These are phyloP conservation scores for Pseudorectes ferrugineus DNA, from an alignment of 2,113 vertebrate species.

Conservation along the genomic window DNA sequence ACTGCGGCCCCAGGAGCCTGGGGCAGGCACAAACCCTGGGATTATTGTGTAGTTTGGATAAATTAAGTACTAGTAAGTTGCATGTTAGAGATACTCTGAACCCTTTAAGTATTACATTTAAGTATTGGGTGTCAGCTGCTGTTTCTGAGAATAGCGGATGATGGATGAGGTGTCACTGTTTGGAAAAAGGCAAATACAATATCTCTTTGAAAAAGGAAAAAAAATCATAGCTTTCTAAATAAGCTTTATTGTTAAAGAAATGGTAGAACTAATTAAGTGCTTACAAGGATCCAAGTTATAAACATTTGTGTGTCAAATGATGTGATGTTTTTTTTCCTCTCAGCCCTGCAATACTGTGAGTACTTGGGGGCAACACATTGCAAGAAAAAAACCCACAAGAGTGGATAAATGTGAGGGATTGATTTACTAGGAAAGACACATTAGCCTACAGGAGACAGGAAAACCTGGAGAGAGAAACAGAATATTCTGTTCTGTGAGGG, in stretches of 20 bases:
- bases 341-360: neutral
- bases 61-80: neutral
- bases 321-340: neutral
- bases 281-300: neutral
- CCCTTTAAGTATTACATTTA: neutral
- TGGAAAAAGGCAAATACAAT: neutral
- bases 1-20: neutral
- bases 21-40: too few relatives aligned
- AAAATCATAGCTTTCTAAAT: neutral
- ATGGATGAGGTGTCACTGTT: neutral
- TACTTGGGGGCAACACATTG: neutral
- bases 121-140: accelerated
- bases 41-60: neutral
- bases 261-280: neutral
- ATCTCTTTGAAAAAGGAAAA: neutral
- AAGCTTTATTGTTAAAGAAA: neutral
- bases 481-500: neutral
- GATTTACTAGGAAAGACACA: neutral
- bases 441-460: neutral
- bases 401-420: neutral
- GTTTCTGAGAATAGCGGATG: neutral
- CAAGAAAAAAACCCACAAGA: neutral
- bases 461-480: neutral
- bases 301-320: neutral
- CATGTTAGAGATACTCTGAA: neutral